Conservation (phyloP, 2,797 vertebrate species). For the Gymnopithys bicolor region DNA sequence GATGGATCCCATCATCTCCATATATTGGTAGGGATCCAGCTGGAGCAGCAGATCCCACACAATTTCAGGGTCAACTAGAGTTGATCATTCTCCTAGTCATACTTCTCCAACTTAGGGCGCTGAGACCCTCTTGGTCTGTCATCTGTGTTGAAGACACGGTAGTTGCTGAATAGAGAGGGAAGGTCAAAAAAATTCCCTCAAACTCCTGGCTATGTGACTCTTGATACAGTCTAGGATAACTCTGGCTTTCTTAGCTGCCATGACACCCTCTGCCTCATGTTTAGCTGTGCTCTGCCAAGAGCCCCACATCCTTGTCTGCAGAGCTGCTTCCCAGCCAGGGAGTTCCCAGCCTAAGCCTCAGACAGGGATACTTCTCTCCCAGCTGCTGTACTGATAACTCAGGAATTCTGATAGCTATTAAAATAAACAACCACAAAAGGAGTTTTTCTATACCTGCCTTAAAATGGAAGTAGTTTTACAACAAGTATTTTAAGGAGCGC, state of each 20-base stretch:
- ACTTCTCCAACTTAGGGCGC: background rate
- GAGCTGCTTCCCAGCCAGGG: background rate
- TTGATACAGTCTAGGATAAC: accelerated
- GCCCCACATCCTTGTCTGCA: background rate
- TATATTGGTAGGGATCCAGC: background rate
- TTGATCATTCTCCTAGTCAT: background rate
- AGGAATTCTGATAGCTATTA: background rate
- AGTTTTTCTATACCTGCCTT: background rate
- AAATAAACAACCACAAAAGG: background rate
- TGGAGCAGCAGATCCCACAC: background rate
- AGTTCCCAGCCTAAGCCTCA: background rate
- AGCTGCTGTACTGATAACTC: background rate
- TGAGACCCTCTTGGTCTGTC: background rate
- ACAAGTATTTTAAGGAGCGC: background rate
- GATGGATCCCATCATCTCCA: background rate
- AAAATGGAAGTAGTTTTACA: background rate
- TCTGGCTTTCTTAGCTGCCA: background rate
- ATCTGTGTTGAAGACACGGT: background rate
- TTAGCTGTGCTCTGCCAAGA: background rate
- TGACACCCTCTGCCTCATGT: background rate
- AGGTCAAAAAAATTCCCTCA: background rate
- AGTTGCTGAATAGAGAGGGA: background rate
- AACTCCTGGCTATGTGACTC: accelerated
- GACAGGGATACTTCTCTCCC: background rate
- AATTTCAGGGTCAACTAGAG: background rate